Conservation (phyloP, 2,888 invertebrate genomes). For the Stenoptilia bipunctidactyla region DNA sequence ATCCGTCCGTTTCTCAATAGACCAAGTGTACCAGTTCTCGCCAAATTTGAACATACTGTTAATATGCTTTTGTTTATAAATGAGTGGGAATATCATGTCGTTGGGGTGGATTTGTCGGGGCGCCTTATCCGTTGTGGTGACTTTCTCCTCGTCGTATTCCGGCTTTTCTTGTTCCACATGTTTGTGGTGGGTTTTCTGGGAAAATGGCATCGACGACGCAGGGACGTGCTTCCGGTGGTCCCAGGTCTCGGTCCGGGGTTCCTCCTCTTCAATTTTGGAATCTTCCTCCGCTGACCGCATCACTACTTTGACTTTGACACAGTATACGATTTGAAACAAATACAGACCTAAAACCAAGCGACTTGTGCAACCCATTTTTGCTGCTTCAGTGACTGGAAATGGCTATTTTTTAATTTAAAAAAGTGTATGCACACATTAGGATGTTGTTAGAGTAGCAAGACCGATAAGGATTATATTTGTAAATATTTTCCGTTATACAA, state of each 20-base stretch:
- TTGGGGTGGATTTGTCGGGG: conserved; percentile 43
- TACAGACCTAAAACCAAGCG: conserved; percentile 23
- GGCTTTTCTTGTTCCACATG: conserved; percentile 24
- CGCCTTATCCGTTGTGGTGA: conserved; percentile 33
- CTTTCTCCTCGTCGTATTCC: conserved; percentile 36
- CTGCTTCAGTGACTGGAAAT: neutral
- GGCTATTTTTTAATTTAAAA: too few relatives aligned
- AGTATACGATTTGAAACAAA: conserved; percentile 6
- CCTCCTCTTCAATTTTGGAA: conserved; percentile 43
- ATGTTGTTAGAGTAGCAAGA: conserved; percentile 23
- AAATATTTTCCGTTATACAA: conserved; percentile 23
- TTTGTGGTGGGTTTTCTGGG: conserved; percentile 25
- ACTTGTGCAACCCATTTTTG: conserved; percentile 27
- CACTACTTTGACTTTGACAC: conserved; percentile 54
- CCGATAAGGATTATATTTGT: conserved; percentile 44
- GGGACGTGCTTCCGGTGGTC: conserved; percentile 27
- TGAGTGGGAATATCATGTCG: conserved; percentile 52
- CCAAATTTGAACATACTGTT: conserved; percentile 63
- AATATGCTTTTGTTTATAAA: conserved; percentile 50
- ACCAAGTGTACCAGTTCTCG: conserved; percentile 63
- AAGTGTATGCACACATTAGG: conserved; percentile 15
- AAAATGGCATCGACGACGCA: conserved; percentile 34
- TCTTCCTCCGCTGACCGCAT: conserved; percentile 54
- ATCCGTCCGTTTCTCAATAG: conserved; percentile 45
- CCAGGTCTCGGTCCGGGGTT: conserved; percentile 27